Base-by-base conservation (phyloP, 2,888 invertebrate genomes). In the Rotaria macrura region DNA sequence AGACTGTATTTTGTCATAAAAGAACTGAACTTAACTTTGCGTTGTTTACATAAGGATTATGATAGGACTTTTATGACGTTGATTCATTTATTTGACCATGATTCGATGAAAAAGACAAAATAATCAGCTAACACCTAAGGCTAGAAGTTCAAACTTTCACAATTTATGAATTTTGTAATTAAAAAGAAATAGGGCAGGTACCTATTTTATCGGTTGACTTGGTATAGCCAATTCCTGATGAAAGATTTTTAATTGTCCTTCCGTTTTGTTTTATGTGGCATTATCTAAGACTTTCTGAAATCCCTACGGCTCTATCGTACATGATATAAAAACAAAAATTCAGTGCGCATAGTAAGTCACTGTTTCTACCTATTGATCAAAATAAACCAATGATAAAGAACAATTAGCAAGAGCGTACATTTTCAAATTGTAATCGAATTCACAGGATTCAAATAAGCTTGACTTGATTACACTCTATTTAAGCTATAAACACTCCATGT, bases 21-120 rank as follows among this genome's bases (percentile, higher is more conserved):
- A n/a, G n/a, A n/a, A n/a, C n/a, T n/a, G n/a, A n/a, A n/a, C n/a
- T n/a, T n/a, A n/a, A n/a, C n/a, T n/a, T n/a, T n/a, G n/a, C n/a
- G n/a, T n/a, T n/a, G n/a, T 12, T 7, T 29, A 29, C 84, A 99
- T 93, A 25, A 99, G 98, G 91, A 99, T 99, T 88, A 99, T 95
- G 87, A 99, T 94, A 2, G 99, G 99, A 85, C 93, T 92, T 38
- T 94, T 93, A 91, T 96, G 95, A 90, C 93, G 93, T 85, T 92
- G 92, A 25, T 93, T 96, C 97, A 99, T 97, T 89, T 93, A 93
- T 89, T 93, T 92, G 85, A 99, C 92, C 89, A 99, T 95, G 88
- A 94, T 94, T 34, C 93, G 91, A 0, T 95, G 96, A 92, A 99
- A 99, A 25, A 96, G 96, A 84, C 96, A 96, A 49, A 94, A 94